phyloP scores from a whole-genome alignment of 1,140 invertebrate genomes.

The Brachystomella parvula region DNA sequence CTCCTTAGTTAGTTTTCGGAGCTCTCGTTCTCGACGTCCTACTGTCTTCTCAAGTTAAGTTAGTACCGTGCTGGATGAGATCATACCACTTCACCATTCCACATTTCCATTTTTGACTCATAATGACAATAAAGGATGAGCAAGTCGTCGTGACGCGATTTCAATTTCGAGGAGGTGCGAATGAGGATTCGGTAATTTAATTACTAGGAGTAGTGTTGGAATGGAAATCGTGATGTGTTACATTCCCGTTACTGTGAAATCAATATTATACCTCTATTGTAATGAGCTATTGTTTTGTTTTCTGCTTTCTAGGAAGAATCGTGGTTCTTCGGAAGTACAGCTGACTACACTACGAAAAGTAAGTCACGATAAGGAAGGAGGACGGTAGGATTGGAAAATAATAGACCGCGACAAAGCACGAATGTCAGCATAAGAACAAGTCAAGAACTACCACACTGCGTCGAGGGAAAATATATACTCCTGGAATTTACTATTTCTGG shows the following conservation, averaged over 20 bases:
- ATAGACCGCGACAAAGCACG: neutral
- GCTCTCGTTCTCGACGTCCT: neutral
- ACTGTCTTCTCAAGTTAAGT: neutral
- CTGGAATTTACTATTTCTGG: neutral
- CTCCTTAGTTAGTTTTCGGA: neutral
- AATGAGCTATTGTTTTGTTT: neutral
- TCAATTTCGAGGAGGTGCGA: no score
- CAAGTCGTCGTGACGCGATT: neutral
- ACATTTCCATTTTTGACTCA: no score
- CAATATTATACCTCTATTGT: no score
- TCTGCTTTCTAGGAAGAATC: neutral
- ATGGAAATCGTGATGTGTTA: no score
- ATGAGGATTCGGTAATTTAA: no score
- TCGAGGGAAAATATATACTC: neutral
- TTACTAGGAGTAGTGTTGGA: no score
- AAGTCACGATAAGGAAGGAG: neutral
- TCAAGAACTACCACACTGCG: neutral
- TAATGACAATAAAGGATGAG: no score
- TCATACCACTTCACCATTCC: no score
- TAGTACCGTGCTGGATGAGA: no score
- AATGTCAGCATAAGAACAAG: no score
- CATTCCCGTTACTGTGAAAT: no score
- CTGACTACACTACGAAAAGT: neutral
- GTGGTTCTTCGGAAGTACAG: neutral
- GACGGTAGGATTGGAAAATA: neutral